Conservation (phyloP, 2,113 vertebrate genomes). For the Brevimyrus niger region DNA sequence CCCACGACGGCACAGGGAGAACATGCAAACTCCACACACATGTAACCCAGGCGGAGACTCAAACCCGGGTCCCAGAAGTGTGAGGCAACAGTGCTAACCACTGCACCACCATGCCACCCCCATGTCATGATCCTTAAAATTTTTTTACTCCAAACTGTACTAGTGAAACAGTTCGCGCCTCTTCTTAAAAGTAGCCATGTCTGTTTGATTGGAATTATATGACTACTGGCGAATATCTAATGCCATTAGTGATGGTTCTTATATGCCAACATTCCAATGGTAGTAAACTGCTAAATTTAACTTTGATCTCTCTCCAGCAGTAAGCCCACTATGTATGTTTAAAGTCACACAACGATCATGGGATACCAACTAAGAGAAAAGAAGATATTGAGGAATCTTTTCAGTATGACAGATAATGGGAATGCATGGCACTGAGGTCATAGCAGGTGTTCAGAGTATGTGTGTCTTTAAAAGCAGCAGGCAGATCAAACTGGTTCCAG, state of each 20-base stretch:
- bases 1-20: too few relatives aligned
- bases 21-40: too few relatives aligned
- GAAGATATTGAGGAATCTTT: background rate
- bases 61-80: too few relatives aligned
- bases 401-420: constrained; percentile 4
- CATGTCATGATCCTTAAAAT: background rate
- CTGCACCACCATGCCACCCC: too few relatives aligned
- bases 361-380: constrained; percentile 6
- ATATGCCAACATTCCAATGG: constrained; percentile 1
- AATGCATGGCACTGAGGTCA: constrained; percentile 27
- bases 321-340: background rate
- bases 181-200: background rate
- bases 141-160: background rate
- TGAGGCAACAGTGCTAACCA: too few relatives aligned
- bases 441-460: constrained; percentile 22
- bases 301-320: constrained; percentile 14
- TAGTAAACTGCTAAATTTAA: constrained; percentile 4
- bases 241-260: background rate
- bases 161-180: background rate
- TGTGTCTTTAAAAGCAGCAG: constrained; percentile 3
- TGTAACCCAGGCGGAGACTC: too few relatives aligned
- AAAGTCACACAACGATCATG: background rate
- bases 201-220: background rate
- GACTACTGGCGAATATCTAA: background rate
- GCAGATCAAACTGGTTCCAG: constrained; percentile 2